Base-by-base conservation (phyloP, 2,888 invertebrate species). In the Volucella bombylans region DNA sequence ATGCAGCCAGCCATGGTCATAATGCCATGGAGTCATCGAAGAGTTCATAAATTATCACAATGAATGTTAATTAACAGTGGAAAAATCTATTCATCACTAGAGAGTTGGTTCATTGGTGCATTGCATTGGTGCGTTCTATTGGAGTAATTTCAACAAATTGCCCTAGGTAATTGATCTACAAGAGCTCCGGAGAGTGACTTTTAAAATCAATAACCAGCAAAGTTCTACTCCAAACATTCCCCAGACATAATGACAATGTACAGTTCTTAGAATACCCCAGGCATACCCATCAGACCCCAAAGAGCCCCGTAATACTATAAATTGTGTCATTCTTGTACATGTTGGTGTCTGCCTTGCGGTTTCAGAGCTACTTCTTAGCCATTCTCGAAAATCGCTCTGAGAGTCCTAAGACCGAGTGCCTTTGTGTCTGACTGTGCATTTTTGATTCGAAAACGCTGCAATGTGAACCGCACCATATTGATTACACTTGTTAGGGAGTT, bases 51-150 rank as follows among this genome's bases (percentile, higher is more conserved):
- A 69, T 82, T 68, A 82, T 79, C 68, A 57, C 79, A 82, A 73
- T 55, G 68, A 82, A 82, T 82, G 82, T 82, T 82, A 82, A 82
- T 82, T 82, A 82, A 78, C 67, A 15, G 54, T 50, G 52, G 64
- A 73, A 57, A 55, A 62, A 45, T 47, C 14, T 39, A 49, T 47
- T n/a, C 47, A 2, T 45, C 6, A 18, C 43, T 41, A 14, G 50
- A 14, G 57, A 23, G 23, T 23, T 23, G 4, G 4, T 23, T 12
- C 31, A 1, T 39, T 50, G 39, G 8, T 9, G 31, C 31, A 45
- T 31, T 61, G 2, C 39, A 18, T 31, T 41, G 52, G 38, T 41
- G 59, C 15, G 10, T 57, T 68, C 52, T 47, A 64, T 45, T 10
- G 11, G 45, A 61, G 49, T 52, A 72, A 55, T 59, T 39, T 38